A percentile compares a stretch with the other conserved stretches of the same genome.
Conservation (phyloP, 2,888 invertebrate species). For the Rhagium mordax region DNA sequence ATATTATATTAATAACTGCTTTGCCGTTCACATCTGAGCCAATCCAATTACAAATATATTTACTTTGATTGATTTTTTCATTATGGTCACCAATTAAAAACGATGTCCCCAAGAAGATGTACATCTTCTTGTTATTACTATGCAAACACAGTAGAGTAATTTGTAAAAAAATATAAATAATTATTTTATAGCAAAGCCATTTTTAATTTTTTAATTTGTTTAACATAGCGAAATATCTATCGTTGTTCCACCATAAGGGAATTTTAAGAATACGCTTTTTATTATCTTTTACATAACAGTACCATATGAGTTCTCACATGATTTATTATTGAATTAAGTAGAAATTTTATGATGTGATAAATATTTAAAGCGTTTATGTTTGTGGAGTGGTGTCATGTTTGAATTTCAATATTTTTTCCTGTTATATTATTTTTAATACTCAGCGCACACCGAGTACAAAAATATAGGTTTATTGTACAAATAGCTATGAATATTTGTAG, state of each 20-base stretch:
- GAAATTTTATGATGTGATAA: constrained; percentile 30
- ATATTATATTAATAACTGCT: too few relatives aligned
- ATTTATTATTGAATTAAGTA: constrained; percentile 31
- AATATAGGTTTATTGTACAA: background rate
- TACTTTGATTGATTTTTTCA: too few relatives aligned
- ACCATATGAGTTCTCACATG: constrained; percentile 29
- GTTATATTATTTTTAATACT: background rate
- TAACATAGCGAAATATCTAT: background rate
- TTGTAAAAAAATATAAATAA: too few relatives aligned
- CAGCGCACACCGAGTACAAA: background rate
- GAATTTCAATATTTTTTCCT: constrained; percentile 27
- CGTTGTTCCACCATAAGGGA: background rate
- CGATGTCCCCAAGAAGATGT: too few relatives aligned
- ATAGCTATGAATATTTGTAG: too few relatives aligned
- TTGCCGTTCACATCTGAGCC: too few relatives aligned
- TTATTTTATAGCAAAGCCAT: too few relatives aligned
- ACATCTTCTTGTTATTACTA: too few relatives aligned
- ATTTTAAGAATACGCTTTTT: constrained; percentile 20
- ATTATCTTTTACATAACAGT: constrained; percentile 23
- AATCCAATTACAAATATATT: too few relatives aligned
- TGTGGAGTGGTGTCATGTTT: constrained; percentile 30
- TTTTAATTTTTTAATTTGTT: background rate
- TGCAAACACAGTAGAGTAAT: too few relatives aligned
- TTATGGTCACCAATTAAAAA: too few relatives aligned
- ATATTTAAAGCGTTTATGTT: constrained; percentile 24